phyloP scores from a whole-genome alignment of 2,113 vertebrate genomes.

The Tetraodon nigroviridis region DNA sequence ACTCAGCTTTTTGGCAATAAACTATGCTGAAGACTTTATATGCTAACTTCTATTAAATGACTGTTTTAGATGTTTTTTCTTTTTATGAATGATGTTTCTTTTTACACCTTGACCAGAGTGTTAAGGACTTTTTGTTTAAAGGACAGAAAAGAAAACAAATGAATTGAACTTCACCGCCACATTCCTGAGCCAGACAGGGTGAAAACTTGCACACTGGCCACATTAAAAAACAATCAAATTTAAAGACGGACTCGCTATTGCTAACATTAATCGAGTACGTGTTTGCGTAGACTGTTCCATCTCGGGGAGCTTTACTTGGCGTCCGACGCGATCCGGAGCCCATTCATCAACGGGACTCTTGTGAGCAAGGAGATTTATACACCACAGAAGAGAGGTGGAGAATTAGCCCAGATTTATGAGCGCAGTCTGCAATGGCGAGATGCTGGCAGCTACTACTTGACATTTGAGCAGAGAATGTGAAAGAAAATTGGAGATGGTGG shows the following conservation, averaged over 20 bases:
- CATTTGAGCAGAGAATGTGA: conserved; percentile 64
- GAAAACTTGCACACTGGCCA: not conserved
- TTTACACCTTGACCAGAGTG: not conserved
- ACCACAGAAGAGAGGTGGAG: conserved; percentile 66
- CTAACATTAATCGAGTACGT: conserved; percentile 5
- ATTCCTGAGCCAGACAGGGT: not conserved
- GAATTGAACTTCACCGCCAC: not conserved
- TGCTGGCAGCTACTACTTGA: conserved; percentile 67
- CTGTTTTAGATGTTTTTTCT: not conserved
- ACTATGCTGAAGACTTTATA: conserved; percentile 8
- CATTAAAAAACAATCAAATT: not conserved
- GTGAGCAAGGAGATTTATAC: conserved; percentile 71
- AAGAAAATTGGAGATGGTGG: conserved; percentile 53
- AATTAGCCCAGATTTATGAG: conserved; percentile 77
- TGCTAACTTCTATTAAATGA: not conserved
- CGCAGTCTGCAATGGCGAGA: conserved; percentile 55
- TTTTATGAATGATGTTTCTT: not conserved
- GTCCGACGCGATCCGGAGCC: conserved; percentile 47
- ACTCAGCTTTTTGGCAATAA: conserved; percentile 13
- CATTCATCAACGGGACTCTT: conserved; percentile 70
- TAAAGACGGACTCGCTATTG: not conserved
- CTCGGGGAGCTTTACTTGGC: conserved; percentile 47
- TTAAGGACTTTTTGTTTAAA: not conserved
- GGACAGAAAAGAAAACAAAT: not conserved
- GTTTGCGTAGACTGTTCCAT: conserved; percentile 24